Conservation (phyloP, 1,140 invertebrate genomes). For the Lethrus apterus region DNA sequence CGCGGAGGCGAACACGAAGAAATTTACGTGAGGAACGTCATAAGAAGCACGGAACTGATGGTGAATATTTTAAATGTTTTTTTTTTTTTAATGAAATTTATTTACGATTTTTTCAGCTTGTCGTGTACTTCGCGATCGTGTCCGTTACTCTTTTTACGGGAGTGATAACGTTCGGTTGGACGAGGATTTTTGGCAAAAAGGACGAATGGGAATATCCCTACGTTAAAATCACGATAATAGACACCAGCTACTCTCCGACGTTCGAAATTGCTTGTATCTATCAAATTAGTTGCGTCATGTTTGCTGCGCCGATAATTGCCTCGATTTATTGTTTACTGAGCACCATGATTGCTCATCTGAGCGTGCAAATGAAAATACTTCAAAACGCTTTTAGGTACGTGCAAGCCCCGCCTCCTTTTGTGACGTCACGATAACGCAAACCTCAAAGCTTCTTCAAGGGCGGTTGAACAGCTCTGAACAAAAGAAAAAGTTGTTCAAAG, state of each 20-base stretch:
- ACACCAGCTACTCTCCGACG: background rate
- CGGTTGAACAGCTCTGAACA: too few relatives aligned
- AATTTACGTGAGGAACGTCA: background rate
- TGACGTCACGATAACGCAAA: too few relatives aligned
- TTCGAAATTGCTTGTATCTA: conserved; percentile 15
- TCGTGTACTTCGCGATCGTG: conserved; percentile 12
- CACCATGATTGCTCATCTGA: conserved; percentile 16
- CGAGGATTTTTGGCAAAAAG: background rate
- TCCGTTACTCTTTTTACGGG: conserved; percentile 11
- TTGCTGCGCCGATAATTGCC: conserved; percentile 14
- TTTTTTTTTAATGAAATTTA: background rate
- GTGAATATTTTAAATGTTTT: background rate
- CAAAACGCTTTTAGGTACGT: conserved; percentile 14
- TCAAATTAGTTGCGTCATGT: conserved; percentile 9
- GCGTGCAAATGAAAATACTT: conserved; percentile 18
- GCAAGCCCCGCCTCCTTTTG: too few relatives aligned
- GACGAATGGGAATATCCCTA: conserved; percentile 15
- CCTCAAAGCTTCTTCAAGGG: too few relatives aligned
- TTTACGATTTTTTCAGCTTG: background rate
- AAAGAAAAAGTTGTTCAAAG: too few relatives aligned
- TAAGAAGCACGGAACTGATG: background rate
- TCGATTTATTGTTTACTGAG: conserved; percentile 15
- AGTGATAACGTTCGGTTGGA: background rate
- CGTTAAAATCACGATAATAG: conserved; percentile 8
- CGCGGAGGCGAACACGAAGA: background rate